These are phyloP conservation scores for Pristiophorus japonicus DNA, from an alignment of 2,113 vertebrate species.

Conservation along the genomic window DNA sequence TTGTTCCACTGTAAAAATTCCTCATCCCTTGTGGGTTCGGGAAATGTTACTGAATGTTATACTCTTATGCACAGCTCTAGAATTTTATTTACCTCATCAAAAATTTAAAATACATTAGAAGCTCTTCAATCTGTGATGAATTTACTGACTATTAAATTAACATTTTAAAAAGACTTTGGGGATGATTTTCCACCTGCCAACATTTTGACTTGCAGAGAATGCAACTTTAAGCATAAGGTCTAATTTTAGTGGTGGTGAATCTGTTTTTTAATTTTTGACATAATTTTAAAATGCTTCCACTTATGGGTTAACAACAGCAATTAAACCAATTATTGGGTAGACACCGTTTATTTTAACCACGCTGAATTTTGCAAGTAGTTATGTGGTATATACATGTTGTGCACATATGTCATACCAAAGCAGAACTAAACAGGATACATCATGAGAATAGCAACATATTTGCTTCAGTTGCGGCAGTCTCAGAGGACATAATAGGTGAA, in stretches of 20 bases:
- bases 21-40: too few relatives aligned
- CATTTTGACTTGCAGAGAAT: background rate
- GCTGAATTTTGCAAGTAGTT: background rate
- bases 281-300: background rate
- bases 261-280: background rate
- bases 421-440: background rate
- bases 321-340: background rate
- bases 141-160: background rate
- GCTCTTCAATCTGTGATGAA: background rate
- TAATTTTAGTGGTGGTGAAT: background rate
- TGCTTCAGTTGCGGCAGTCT: background rate
- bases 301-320: constrained; percentile 1
- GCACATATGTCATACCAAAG: background rate
- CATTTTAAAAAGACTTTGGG: background rate
- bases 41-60: background rate
- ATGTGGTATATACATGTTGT: background rate
- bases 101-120: background rate
- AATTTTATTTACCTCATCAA: too few relatives aligned
- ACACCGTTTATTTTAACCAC: constrained; percentile 10
- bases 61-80: too few relatives aligned
- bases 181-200: background rate
- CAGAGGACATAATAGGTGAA: background rate
- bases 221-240: background rate
- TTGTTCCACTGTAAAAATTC: background rate
- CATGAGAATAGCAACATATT: background rate